These are phyloP conservation scores for Ranitomeya variabilis DNA, from an alignment of 2,113 vertebrate species.

Conservation along the genomic window DNA sequence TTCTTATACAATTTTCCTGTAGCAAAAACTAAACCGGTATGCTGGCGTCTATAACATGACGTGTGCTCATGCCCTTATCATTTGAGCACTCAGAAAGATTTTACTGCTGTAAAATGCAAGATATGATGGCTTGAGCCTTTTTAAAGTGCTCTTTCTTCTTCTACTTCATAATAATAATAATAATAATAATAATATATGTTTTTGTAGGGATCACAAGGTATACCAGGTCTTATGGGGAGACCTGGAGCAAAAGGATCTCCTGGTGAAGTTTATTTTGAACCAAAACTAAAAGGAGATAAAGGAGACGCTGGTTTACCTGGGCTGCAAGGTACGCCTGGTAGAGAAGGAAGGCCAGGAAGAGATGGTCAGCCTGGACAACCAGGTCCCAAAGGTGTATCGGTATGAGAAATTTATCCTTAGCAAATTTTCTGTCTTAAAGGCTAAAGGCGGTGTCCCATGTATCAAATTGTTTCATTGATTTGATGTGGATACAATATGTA, in stretches of 20 bases:
- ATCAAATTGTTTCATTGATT: not conserved
- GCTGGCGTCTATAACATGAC: too few species aligned
- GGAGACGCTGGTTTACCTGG: constrained; percentile 82
- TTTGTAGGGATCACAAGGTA: constrained; percentile 78
- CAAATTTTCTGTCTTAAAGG: constrained; percentile 44
- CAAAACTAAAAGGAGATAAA: constrained; percentile 87
- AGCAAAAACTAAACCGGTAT: too few species aligned
- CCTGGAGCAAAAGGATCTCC: constrained; percentile 90
- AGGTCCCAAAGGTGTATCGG: constrained; percentile 86
- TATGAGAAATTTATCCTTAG: constrained; percentile 64
- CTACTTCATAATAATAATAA: not conserved
- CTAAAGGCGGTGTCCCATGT: not conserved
- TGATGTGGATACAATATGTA: too few species aligned
- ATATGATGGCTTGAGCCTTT: not conserved
- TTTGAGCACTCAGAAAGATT: not conserved
- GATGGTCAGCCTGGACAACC: constrained; percentile 81
- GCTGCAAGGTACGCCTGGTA: constrained; percentile 76
- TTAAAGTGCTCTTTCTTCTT: not conserved
- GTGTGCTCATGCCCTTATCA: not conserved
- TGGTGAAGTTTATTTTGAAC: constrained; percentile 81
- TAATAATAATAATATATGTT: not conserved
- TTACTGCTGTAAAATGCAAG: not conserved
- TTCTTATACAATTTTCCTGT: too few species aligned
- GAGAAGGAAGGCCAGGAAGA: constrained; percentile 81
- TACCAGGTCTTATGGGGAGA: constrained; percentile 80